Percentiles rank a stretch among this genome's conserved stretches.
These are phyloP conservation scores for Philhelius pedissequus DNA, from an alignment of 2,888 invertebrate genomes.

Conservation along the genomic window DNA sequence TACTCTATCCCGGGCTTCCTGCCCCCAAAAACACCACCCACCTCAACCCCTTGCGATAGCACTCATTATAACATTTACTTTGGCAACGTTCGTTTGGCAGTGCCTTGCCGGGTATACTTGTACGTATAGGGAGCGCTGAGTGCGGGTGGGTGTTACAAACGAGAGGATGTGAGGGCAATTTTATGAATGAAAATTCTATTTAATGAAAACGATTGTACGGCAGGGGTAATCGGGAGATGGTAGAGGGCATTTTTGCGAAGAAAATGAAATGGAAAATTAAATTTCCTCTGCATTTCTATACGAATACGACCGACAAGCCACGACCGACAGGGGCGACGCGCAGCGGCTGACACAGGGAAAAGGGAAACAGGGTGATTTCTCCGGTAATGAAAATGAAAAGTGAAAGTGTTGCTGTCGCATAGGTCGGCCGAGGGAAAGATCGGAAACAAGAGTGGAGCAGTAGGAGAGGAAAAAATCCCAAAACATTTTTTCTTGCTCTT, in stretches of 20 bases:
- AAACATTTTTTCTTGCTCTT: constrained; percentile 8
- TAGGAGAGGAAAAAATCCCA: constrained; percentile 19
- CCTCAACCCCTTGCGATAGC: constrained; percentile 8
- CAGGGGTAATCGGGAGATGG: background rate
- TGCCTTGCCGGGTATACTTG: background rate
- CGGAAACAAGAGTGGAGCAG: background rate
- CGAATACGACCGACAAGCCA: background rate
- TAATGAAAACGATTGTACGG: constrained; percentile 63
- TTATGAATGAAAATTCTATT: constrained; percentile 67
- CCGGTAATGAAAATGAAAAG: constrained; percentile 68
- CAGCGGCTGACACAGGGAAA: too few species aligned
- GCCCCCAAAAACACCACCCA: background rate
- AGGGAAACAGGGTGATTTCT: constrained; percentile 22
- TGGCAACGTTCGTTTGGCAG: constrained; percentile 10
- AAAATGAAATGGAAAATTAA: constrained; percentile 67
- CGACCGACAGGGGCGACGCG: background rate
- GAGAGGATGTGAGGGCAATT: constrained; percentile 31
- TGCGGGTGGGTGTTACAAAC: background rate
- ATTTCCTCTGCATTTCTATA: constrained; percentile 44
- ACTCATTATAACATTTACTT: constrained; percentile 65
- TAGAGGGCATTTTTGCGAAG: constrained; percentile 19
- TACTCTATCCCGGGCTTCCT: constrained; percentile 50
- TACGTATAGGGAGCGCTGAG: too few species aligned
- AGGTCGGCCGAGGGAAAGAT: background rate
- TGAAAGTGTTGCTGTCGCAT: constrained; percentile 54